These are phyloP conservation scores for Cossypha dichroa DNA, from an alignment of 2,797 vertebrate species.

Conservation along the genomic window DNA sequence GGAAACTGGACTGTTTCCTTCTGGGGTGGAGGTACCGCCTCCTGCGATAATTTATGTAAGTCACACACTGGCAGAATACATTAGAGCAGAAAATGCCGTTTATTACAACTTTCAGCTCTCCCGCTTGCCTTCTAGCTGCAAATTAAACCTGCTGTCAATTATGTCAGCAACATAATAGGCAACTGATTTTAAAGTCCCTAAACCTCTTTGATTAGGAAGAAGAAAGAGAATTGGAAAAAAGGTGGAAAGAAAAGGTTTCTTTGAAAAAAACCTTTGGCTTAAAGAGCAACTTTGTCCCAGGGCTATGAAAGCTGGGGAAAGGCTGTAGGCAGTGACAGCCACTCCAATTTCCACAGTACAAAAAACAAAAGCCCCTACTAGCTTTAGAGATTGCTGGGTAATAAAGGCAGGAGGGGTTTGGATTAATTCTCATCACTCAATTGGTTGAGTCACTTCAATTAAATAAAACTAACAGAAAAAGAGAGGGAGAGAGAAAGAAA, in stretches of 20 bases:
- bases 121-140: conserved; percentile 58
- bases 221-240: background rate
- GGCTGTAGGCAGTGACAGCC: conserved; percentile 22
- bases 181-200: conserved; percentile 59
- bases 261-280: conserved; percentile 42
- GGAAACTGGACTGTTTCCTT: conserved; percentile 31
- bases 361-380: conserved; percentile 41
- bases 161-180: conserved; percentile 67
- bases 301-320: background rate
- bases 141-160: conserved; percentile 74
- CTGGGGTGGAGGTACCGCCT: conserved; percentile 25
- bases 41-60: conserved; percentile 50
- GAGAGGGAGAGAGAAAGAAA: background rate
- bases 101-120: conserved; percentile 64
- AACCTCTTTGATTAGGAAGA: conserved; percentile 51
- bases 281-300: conserved; percentile 1
- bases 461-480: background rate
- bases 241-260: conserved; percentile 22
- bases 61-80: conserved; percentile 44
- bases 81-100: conserved; percentile 34
- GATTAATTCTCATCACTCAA: conserved; percentile 34
- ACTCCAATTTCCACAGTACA: conserved; percentile 37
- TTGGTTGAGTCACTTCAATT: conserved; percentile 66
- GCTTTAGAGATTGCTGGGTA: background rate
- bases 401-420: conserved; percentile 22